Evolutionary conservation across 2,113 vertebrate genomes (phyloP).

Genomic region (Actenoides hombroni): DNA sequence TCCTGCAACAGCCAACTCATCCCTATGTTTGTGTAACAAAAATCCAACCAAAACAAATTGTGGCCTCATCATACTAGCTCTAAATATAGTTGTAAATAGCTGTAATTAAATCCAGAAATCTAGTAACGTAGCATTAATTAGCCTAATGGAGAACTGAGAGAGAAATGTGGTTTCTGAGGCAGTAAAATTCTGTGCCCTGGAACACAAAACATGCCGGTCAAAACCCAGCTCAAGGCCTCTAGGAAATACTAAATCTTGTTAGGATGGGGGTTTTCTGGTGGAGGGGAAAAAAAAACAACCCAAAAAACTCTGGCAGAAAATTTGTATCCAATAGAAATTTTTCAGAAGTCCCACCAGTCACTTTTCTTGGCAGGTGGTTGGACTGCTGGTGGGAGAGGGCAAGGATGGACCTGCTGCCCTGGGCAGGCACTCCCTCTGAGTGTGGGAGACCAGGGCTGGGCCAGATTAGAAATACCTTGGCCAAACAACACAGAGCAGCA

Average conservation of each 20-base stretch:
- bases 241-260: not conserved
- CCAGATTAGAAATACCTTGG: not conserved
- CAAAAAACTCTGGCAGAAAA: not conserved
- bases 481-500: not conserved
- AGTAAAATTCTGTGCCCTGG: not conserved
- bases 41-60: not conserved
- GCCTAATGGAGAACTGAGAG: not conserved
- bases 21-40: not conserved
- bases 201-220: fast-evolving
- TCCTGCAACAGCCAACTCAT: not conserved
- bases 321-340: not conserved
- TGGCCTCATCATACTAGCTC: not conserved
- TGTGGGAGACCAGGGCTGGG: too few relatives aligned
- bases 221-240: not conserved
- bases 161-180: slow-evolving; percentile 37
- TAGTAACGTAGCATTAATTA: slow-evolving; percentile 14
- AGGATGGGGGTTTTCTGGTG: not conserved
- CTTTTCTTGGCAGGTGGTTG: not conserved
- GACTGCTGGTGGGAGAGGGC: not conserved
- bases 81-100: not conserved
- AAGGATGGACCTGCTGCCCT: fast-evolving
- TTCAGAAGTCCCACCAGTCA: fast-evolving
- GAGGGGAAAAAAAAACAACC: not conserved
- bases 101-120: slow-evolving; percentile 37
- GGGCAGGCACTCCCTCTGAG: not conserved